Evolutionary conservation across 2,888 invertebrate species (phyloP).

Genomic region (Aleiodes testaceus): DNA sequence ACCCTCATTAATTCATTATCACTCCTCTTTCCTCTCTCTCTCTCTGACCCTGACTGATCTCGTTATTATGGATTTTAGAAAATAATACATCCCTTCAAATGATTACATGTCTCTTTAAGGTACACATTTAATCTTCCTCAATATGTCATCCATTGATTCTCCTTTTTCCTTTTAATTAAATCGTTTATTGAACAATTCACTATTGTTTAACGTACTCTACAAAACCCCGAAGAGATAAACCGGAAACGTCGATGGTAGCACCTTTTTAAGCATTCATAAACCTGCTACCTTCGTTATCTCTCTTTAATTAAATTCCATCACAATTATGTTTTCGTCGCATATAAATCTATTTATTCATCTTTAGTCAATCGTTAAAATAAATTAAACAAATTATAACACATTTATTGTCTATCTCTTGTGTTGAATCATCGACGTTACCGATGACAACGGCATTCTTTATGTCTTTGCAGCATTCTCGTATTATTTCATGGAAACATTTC

Average conservation of each 20-base stretch:
- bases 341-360: constrained; percentile 47
- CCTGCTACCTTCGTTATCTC: constrained; percentile 8
- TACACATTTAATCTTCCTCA: constrained; percentile 33
- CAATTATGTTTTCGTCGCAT: constrained; percentile 32
- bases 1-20: constrained; percentile 23
- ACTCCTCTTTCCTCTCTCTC: constrained; percentile 7
- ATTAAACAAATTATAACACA: constrained; percentile 55
- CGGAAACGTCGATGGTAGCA: constrained; percentile 33
- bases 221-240: constrained; percentile 12
- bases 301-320: constrained; percentile 11
- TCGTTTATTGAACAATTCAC: constrained; percentile 24
- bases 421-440: constrained; percentile 53
- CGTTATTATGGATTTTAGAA: constrained; percentile 5
- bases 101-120: constrained; percentile 30
- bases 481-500: constrained; percentile 10
- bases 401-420: constrained; percentile 61
- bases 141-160: constrained; percentile 10
- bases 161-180: neutral
- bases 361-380: constrained; percentile 50
- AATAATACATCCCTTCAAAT: constrained; percentile 15
- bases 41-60: constrained; percentile 8
- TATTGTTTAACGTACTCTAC: constrained; percentile 2
- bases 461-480: neutral
- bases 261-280: constrained; percentile 1
- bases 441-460: constrained; percentile 49